Evolutionary conservation across 2,888 invertebrate species (phyloP), one percentile per base, ranked within the genome.

Genomic region (Ochlodes sylvanus): DNA sequence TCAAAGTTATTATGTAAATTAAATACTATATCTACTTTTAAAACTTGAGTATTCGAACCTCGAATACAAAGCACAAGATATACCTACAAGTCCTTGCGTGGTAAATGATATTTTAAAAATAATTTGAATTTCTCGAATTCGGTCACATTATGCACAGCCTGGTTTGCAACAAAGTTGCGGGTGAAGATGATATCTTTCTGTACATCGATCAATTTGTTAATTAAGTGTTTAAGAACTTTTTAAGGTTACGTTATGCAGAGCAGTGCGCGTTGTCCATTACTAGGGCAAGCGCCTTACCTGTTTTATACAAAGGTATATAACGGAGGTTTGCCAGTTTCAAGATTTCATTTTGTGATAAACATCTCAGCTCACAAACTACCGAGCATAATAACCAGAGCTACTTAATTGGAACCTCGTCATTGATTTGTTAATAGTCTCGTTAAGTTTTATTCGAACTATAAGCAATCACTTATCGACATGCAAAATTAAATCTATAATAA

Each of bases 391-490:
- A 85, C 83, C 77, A 69, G 72, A 75, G 83, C 75, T 85, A 84
- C 85, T 87, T 89, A 89, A 90, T 90, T 90, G 89, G 86, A 88
- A 83, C 79, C 79, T 74, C 79, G 78, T 85, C 84, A 88, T 86
- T 87, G 88, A 90, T 90, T 89, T 88, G 87, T 89, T 88, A 88
- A 88, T 87, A 84, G 81, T 80, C 82, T 85, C 83, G 83, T 89
- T 87, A 85, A 82, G 80, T 83, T 86, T 85, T 83, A 88, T 84
- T 81, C 82, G 76, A 79, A 80, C 82, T 80, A 80, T 79, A 78
- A 75, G 74, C 77, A 79, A 82, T 80, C 79, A 76, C 77, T 78
- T 81, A 80, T 79, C 76, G 75, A 76, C 75, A 74, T 74, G 76
- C 76, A 73, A 78, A 81, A 76, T 79, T 75, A 73, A 71, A 85